Conservation (phyloP, 1,140 invertebrate genomes). For the Asbolus verrucosus region DNA sequence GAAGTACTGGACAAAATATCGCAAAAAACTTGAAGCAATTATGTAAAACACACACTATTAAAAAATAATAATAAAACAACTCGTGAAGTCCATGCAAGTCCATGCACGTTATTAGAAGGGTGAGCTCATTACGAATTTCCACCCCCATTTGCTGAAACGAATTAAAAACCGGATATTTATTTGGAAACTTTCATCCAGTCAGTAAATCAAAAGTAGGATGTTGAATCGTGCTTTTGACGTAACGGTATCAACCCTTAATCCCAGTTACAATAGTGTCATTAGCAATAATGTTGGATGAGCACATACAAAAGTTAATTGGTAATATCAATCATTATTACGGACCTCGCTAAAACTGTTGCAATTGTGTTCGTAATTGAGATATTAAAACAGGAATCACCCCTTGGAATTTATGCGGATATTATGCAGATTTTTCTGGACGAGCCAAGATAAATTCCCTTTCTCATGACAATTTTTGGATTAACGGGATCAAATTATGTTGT, state of each 20-base stretch:
- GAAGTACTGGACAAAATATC: too few species aligned
- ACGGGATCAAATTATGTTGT: constrained; percentile 4
- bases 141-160: neutral
- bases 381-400: constrained; percentile 40
- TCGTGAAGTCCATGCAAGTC: too few species aligned
- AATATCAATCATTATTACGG: constrained; percentile 47
- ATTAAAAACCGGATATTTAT: constrained; percentile 28
- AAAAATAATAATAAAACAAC: too few species aligned
- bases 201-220: constrained; percentile 32
- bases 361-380: constrained; percentile 46
- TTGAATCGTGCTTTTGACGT: constrained; percentile 23
- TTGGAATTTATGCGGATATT: constrained; percentile 39
- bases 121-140: too few species aligned
- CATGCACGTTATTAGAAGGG: too few species aligned
- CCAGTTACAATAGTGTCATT: constrained; percentile 48
- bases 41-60: too few species aligned
- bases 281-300: constrained; percentile 42
- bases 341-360: constrained; percentile 27
- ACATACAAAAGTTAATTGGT: constrained; percentile 49
- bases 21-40: too few species aligned
- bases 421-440: constrained; percentile 39
- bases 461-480: neutral
- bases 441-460: neutral
- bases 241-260: constrained; percentile 39
- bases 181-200: constrained; percentile 23